These are phyloP conservation scores for Pteromalus puparum DNA, from an alignment of 1,140 invertebrate species.

Conservation along the genomic window DNA sequence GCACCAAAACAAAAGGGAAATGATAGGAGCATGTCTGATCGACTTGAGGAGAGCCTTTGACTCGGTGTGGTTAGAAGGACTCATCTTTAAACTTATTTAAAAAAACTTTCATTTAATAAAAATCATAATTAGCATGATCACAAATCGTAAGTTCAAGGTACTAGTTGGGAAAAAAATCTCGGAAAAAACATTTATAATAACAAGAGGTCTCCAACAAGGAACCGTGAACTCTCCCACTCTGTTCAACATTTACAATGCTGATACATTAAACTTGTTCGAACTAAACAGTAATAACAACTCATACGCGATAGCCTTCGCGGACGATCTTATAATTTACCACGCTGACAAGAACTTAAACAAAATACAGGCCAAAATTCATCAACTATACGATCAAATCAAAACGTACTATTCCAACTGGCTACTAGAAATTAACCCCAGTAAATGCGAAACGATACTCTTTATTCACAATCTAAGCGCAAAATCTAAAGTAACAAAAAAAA, in stretches of 20 bases:
- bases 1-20: neutral
- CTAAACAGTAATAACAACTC: neutral
- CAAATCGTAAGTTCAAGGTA: conserved; percentile 20
- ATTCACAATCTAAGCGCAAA: neutral
- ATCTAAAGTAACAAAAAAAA: neutral
- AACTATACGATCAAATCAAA: neutral
- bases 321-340: conserved; percentile 46
- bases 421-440: conserved; percentile 34
- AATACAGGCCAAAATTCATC: conserved; percentile 25
- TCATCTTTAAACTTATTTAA: conserved; percentile 55
- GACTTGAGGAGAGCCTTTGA: conserved; percentile 48
- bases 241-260: conserved; percentile 36
- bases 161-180: conserved; percentile 6
- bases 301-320: conserved; percentile 39
- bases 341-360: conserved; percentile 3
- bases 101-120: conserved; percentile 44
- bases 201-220: conserved; percentile 54
- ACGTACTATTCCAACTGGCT: conserved; percentile 23
- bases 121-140: conserved; percentile 43
- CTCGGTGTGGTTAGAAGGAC: conserved; percentile 52
- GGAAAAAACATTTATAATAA: conserved; percentile 15
- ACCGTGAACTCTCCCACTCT: conserved; percentile 51
- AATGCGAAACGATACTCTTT: conserved; percentile 50
- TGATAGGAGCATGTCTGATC: neutral
- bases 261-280: neutral